Evolutionary conservation across 92 coral and sea anemone genomes (phyloP), one percentile per base, ranked within the genome.

Genomic region (Porites cylindrica): DNA sequence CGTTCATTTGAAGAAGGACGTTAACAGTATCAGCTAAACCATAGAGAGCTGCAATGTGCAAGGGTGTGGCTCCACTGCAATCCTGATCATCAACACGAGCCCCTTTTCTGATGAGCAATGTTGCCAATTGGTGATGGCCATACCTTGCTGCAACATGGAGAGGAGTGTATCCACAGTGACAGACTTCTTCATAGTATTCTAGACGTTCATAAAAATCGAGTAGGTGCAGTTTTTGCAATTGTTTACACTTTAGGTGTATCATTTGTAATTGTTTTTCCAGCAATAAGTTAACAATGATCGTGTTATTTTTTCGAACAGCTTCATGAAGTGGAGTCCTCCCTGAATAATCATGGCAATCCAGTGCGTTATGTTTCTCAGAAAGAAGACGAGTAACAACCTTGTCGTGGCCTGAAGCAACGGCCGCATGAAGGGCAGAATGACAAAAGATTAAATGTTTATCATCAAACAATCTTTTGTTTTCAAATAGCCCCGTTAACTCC

Each of bases 401-500:
- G 8, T 54, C 66, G 62, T 94, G 90, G 13, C 68, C 72, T 51
- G 73, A 79, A 3, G 85, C 29, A 66, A 92, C 90, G 0, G 98
- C 95, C 7, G 91, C 90, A 43, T 88, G 83, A 43, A 94, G 90
- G 12, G 95, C 95, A 38, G 98, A 80, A n/a, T 87, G 91, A 64
- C 94, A 82, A 0, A 47, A 66, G 29, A 91, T 59, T 9, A 82
- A 74, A 73, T 84, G 89, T 11, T 52, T 68, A 21, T 89, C 89
- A 38, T 92, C 91, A 89, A 70, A 76, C 19, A 91, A 29, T 3
- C 51, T 71, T 21, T 7, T 43, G 19, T 3, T 32, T 7, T 21
- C 23, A 21, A 21, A 21, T 21, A 0, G 23, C 23, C 23, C 0
- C 23, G 23, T 21, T 0, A 21, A 21, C 23, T 21, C 23, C 23